These are phyloP conservation scores for Hemicordylus capensis DNA, from an alignment of 2,113 vertebrate genomes.

Conservation along the genomic window DNA sequence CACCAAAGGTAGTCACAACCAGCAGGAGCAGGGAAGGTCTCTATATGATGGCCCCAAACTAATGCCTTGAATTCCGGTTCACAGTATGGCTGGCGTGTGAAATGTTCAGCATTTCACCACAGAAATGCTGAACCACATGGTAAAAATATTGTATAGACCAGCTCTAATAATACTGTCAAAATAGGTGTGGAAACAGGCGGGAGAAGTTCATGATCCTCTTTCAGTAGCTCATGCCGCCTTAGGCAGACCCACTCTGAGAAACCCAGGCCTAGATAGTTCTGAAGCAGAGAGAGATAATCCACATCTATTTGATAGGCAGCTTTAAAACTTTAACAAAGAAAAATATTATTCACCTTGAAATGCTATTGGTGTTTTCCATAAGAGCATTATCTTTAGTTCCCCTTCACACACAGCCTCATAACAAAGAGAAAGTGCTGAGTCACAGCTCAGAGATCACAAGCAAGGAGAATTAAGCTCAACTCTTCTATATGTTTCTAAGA, in stretches of 20 bases:
- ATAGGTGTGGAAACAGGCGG: neutral
- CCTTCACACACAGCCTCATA: neutral
- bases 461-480: conserved; percentile 12
- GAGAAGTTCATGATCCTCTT: neutral
- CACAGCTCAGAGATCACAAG: conserved; percentile 26
- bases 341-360: conserved; percentile 21
- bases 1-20: neutral
- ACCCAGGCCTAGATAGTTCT: neutral
- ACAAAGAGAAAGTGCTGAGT: neutral
- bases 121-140: neutral
- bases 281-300: neutral
- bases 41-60: neutral
- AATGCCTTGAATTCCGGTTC: neutral
- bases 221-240: neutral
- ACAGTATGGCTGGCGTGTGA: neutral
- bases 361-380: conserved; percentile 1
- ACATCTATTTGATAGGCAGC: neutral
- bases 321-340: conserved; percentile 31
- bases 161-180: neutral
- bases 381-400: conserved; percentile 1
- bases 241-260: neutral
- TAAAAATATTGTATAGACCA: neutral
- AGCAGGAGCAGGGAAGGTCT: neutral
- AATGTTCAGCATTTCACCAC: neutral
- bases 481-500: conserved; percentile 5